Conservation (phyloP, 30 jellyfish, hydroid and myxozoan genomes). For the Sanderia malayensis region DNA sequence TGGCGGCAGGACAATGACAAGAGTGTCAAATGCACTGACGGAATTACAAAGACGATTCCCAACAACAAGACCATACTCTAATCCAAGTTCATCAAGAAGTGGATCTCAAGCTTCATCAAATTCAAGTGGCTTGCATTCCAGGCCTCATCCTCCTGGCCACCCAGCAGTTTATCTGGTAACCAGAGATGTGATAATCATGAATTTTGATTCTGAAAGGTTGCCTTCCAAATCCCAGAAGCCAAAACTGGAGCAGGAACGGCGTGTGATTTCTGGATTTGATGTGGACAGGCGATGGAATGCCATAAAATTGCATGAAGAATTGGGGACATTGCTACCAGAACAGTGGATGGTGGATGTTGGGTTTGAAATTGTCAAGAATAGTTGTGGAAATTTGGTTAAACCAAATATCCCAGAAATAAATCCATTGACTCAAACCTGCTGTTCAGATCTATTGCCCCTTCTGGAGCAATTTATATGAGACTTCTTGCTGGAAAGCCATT, state of each 20-base stretch:
- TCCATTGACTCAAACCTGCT: conserved; percentile 7
- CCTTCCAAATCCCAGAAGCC: neutral
- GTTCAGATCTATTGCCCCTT: conserved; percentile 23
- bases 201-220: neutral
- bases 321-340: neutral
- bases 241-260: neutral
- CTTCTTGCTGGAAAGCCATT: conserved; percentile 6
- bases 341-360: conserved; percentile 16
- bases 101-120: conserved; percentile 3
- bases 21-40: conserved; percentile 3
- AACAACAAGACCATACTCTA: conserved; percentile 2
- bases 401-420: conserved; percentile 17
- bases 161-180: conserved; percentile 16
- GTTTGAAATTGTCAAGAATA: conserved; percentile 9
- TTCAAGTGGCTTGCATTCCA: conserved; percentile 4
- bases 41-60: neutral
- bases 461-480: conserved; percentile 15
- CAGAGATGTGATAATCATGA: conserved; percentile 14
- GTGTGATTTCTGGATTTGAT: neutral
- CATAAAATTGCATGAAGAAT: conserved; percentile 1
- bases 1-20: conserved; percentile 3
- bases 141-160: conserved; percentile 18
- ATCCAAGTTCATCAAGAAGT: conserved; percentile 2
- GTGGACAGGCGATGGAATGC: conserved; percentile 25
- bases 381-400: neutral